phyloP scores from a whole-genome alignment of 2,888 invertebrate genomes.

The Hyles lineata region DNA sequence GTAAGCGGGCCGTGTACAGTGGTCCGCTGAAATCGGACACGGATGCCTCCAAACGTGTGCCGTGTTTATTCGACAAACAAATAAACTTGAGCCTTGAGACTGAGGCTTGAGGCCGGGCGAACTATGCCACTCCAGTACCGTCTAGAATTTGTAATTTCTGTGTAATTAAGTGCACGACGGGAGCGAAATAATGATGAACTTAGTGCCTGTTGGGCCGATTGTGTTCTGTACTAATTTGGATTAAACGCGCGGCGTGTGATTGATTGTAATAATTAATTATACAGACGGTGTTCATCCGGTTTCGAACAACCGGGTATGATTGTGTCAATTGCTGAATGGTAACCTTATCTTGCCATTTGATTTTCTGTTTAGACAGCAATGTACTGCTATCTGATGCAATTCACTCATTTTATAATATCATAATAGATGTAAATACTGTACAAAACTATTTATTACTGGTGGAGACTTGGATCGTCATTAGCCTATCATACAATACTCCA shows the following conservation, averaged over 20 bases:
- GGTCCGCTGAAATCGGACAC: constrained; percentile 38
- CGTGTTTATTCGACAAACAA: constrained; percentile 54
- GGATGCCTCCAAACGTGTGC: constrained; percentile 44
- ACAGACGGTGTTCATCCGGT: no score
- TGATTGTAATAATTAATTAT: neutral
- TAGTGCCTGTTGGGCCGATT: neutral
- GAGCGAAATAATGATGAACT: constrained; percentile 16
- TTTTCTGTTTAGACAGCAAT: no score
- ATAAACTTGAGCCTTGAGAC: constrained; percentile 29
- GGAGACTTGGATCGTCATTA: no score
- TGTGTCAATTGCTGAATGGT: no score
- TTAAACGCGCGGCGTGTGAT: neutral
- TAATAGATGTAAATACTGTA: no score
- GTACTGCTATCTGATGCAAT: no score
- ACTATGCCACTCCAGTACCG: constrained; percentile 32
- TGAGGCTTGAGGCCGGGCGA: neutral
- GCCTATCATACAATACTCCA: no score
- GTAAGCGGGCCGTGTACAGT: constrained; percentile 50
- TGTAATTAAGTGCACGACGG: constrained; percentile 21
- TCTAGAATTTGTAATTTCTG: constrained; percentile 29
- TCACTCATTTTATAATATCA: no score
- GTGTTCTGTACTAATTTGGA: constrained; percentile 6
- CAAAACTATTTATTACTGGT: no score
- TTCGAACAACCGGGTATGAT: no score
- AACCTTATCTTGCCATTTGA: no score